These are phyloP conservation scores for Hirtodrosophila trivittata DNA, from an alignment of 2,888 invertebrate genomes.

Conservation along the genomic window DNA sequence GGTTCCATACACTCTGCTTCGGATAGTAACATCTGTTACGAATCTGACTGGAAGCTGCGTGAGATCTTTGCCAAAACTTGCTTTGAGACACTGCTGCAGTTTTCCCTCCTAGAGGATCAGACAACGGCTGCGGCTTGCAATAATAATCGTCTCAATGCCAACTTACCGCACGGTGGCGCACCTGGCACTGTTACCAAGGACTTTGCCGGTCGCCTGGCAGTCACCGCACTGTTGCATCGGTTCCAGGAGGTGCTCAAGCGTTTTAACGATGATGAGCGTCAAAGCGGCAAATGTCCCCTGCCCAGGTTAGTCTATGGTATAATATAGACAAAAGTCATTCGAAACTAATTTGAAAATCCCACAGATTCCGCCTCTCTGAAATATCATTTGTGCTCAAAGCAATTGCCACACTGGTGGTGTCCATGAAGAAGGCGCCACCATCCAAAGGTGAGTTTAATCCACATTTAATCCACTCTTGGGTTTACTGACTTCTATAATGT, in stretches of 20 bases:
- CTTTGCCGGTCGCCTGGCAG: slow-evolving; percentile 91
- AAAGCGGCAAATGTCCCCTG: slow-evolving; percentile 93
- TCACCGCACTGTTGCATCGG: slow-evolving; percentile 94
- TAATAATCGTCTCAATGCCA: slow-evolving; percentile 81
- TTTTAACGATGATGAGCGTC: slow-evolving; percentile 92
- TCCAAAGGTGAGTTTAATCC: slow-evolving; percentile 89
- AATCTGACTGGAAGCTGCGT: slow-evolving; percentile 91
- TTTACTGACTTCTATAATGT: not conserved
- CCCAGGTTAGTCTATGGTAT: slow-evolving; percentile 86
- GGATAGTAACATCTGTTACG: slow-evolving; percentile 87
- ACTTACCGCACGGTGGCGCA: slow-evolving; percentile 54
- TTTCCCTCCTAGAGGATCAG: slow-evolving; percentile 91
- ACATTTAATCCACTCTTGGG: not conserved
- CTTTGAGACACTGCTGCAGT: slow-evolving; percentile 97
- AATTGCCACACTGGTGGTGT: slow-evolving; percentile 94
- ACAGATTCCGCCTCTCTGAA: slow-evolving; percentile 95
- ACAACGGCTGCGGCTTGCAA: slow-evolving; percentile 83
- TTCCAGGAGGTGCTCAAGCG: slow-evolving; percentile 96
- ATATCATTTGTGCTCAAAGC: slow-evolving; percentile 98
- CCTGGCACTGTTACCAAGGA: slow-evolving; percentile 84
- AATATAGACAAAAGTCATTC: too few species aligned
- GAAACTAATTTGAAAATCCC: slow-evolving; percentile 5
- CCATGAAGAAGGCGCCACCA: slow-evolving; percentile 95
- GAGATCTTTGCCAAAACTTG: slow-evolving; percentile 98
- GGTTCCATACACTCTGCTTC: slow-evolving; percentile 93